Conservation (phyloP, 2,113 vertebrate species). For the Heloderma charlesbogerti region DNA sequence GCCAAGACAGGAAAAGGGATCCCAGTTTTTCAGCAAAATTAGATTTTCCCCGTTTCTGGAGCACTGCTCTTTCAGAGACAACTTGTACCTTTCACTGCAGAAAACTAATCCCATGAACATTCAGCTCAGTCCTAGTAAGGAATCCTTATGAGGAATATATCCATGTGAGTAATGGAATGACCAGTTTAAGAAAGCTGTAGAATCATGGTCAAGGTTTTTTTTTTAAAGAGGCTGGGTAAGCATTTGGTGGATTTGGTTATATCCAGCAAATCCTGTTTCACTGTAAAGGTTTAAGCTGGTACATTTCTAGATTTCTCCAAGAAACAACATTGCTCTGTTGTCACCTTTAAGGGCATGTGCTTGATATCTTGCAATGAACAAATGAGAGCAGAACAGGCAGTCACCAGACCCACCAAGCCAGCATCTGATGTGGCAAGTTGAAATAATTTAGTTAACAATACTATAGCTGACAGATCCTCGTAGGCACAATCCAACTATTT, state of each 20-base stretch:
- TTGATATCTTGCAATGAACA: not conserved
- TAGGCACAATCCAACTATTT: not conserved
- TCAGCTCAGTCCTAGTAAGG: too few species aligned
- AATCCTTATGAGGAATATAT: not conserved
- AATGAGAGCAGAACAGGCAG: not conserved
- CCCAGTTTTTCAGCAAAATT: not conserved
- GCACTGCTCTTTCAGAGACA: too few species aligned
- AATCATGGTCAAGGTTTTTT: not conserved
- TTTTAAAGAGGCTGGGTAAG: not conserved
- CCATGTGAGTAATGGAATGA: not conserved
- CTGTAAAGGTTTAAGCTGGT: not conserved
- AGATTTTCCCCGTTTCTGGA: too few species aligned
- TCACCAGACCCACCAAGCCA: not conserved
- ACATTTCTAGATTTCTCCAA: slow-evolving; percentile 3
- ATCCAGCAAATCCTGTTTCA: not conserved
- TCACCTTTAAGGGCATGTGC: not conserved
- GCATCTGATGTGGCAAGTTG: not conserved
- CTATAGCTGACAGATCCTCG: accelerated
- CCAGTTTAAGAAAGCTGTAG: not conserved
- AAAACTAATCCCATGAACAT: too few species aligned
- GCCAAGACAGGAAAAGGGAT: not conserved
- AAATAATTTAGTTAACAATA: not conserved
- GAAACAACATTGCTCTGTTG: not conserved
- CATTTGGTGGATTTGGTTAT: not conserved
- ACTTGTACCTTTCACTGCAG: too few species aligned